phyloP scores from a whole-genome alignment of 2,888 invertebrate species.

The Microctonus aethiopoides region DNA sequence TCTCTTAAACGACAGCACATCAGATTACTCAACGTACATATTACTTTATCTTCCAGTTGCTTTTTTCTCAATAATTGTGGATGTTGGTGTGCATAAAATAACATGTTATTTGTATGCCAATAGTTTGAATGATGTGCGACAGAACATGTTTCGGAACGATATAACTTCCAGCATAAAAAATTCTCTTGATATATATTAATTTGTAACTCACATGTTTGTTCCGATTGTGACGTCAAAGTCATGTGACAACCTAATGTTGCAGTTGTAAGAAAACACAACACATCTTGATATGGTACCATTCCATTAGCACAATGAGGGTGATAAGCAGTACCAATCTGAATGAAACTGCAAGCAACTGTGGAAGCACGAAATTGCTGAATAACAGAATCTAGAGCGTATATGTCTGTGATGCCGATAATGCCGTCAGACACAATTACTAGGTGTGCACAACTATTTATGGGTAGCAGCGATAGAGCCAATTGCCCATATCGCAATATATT shows the following conservation, averaged over 20 bases:
- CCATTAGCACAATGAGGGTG: conserved; percentile 77
- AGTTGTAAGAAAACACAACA: conserved; percentile 79
- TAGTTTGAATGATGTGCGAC: conserved; percentile 42
- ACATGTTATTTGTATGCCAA: conserved; percentile 67
- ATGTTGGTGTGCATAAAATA: conserved; percentile 71
- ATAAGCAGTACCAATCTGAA: conserved; percentile 76
- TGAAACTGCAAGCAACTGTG: conserved; percentile 80
- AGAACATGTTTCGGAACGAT: conserved; percentile 50
- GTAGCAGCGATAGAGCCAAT: conserved; percentile 78
- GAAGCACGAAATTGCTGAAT: conserved; percentile 79
- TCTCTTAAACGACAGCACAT: conserved; percentile 80
- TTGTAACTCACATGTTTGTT: conserved; percentile 43
- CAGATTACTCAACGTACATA: conserved; percentile 73
- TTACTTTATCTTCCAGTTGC: conserved; percentile 75
- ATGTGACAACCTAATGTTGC: conserved; percentile 81
- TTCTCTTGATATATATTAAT: conserved; percentile 74
- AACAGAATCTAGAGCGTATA: conserved; percentile 77
- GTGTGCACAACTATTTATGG: conserved; percentile 80
- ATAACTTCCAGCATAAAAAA: conserved; percentile 68
- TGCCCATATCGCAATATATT: conserved; percentile 83
- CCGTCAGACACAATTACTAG: conserved; percentile 82
- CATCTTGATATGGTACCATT: conserved; percentile 78
- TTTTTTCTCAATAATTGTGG: conserved; percentile 72
- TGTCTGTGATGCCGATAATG: conserved; percentile 77
- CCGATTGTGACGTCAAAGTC: conserved; percentile 69